Percentiles rank a stretch among this genome's conserved stretches.
These are phyloP conservation scores for Threskiornis aethiopicus DNA, from an alignment of 2,797 vertebrate species.

Conservation along the genomic window DNA sequence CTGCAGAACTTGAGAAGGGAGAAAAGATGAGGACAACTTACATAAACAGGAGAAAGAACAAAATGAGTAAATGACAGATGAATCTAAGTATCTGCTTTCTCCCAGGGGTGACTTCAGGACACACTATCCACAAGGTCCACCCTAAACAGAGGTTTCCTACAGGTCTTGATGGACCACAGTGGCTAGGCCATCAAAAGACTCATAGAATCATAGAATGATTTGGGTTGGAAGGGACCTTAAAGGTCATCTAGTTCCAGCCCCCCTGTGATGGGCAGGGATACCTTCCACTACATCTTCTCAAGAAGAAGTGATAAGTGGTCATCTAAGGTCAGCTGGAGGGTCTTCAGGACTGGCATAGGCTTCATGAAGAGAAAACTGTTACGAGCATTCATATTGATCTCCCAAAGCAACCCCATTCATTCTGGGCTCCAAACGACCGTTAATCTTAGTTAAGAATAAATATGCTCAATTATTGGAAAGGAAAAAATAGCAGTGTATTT, in stretches of 20 bases:
- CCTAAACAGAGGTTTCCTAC: neutral
- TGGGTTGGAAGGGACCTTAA: neutral
- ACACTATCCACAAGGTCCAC: neutral
- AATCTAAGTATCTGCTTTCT: neutral
- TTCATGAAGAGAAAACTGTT: neutral
- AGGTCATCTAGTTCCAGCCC: neutral
- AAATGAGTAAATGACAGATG: neutral
- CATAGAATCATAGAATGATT: neutral
- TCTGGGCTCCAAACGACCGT: slow-evolving; percentile 40
- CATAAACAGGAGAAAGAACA: neutral
- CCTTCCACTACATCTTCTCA: neutral
- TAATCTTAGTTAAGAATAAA: slow-evolving; percentile 73
- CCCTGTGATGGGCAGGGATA: neutral
- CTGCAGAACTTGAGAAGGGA: neutral
- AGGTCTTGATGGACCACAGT: no score
- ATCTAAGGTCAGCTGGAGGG: neutral
- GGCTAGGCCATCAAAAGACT: neutral
- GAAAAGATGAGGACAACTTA: neutral
- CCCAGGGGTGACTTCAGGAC: neutral
- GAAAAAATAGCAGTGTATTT: slow-evolving; percentile 41
- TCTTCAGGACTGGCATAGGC: neutral
- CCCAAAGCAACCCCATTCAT: neutral
- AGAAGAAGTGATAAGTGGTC: neutral
- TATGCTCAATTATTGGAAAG: slow-evolving; percentile 62
- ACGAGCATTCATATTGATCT: neutral